Conservation (phyloP, 30 jellyfish, hydroid and myxozoan species). For the Rhopilema esculentum region DNA sequence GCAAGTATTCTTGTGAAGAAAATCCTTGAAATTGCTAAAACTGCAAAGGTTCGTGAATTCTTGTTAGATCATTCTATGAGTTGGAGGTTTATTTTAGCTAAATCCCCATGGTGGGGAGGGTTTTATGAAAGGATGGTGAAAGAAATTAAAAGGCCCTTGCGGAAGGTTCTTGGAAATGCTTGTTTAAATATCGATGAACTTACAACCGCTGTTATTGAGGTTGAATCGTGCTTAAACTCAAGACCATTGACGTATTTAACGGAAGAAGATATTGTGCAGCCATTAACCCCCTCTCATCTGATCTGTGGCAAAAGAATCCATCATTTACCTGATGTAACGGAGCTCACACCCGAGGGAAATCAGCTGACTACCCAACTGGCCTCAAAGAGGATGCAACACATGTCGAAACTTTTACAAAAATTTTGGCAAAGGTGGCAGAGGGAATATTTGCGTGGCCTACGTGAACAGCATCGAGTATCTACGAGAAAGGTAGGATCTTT, state of each 20-base stretch:
- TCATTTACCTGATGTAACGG: no score
- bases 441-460: no score
- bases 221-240: constrained; percentile 24
- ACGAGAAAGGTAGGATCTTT: no score
- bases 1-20: not conserved
- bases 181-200: constrained; percentile 5
- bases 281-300: constrained; percentile 58
- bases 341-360: no score
- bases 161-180: constrained; percentile 43
- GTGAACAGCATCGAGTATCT: no score
- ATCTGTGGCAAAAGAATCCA: no score
- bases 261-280: constrained; percentile 21
- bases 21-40: not conserved
- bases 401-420: no score
- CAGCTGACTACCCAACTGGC: no score
- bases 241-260: constrained; percentile 43
- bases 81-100: constrained; percentile 37
- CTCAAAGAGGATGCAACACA: no score
- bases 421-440: no score
- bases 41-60: constrained; percentile 6
- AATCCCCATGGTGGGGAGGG: constrained; percentile 73
- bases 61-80: not conserved
- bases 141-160: constrained; percentile 24
- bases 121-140: constrained; percentile 47
- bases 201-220: not conserved